A percentile compares a stretch with the other conserved stretches of the same genome.
Evolutionary conservation across 2,888 invertebrate species (phyloP).

Genomic region (Hyposoter dolosus): DNA sequence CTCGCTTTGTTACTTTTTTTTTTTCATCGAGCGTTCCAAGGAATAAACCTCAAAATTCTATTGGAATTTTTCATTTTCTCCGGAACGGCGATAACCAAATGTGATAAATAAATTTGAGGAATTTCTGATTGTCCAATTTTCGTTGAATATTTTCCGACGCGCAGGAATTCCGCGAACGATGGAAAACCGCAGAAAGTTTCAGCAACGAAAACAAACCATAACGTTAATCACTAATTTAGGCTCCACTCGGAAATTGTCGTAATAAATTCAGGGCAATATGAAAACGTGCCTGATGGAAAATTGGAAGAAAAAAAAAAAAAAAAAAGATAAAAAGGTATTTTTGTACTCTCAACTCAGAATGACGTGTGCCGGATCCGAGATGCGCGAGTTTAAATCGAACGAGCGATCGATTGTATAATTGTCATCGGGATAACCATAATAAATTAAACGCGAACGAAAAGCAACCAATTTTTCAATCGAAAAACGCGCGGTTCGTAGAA

Average conservation of each 20-base stretch:
- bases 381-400: slow-evolving; percentile 52
- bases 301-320: slow-evolving; percentile 58
- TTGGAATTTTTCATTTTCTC: background rate
- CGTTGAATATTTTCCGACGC: too few species aligned
- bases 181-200: background rate
- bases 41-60: background rate
- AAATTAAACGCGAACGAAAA: background rate
- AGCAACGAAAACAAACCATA: background rate
- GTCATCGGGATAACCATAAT: slow-evolving; percentile 42
- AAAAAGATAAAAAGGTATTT: slow-evolving; percentile 61
- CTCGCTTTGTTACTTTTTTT: slow-evolving; percentile 22
- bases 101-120: background rate
- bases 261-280: slow-evolving; percentile 27
- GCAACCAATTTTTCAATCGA: slow-evolving; percentile 36
- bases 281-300: slow-evolving; percentile 57
- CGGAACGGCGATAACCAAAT: background rate
- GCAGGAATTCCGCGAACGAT: too few species aligned
- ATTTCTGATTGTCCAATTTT: background rate
- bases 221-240: background rate
- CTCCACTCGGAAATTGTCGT: background rate
- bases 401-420: slow-evolving; percentile 58
- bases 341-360: slow-evolving; percentile 59
- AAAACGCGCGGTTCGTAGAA: slow-evolving; percentile 62
- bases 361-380: slow-evolving; percentile 60
- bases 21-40: background rate